Evolutionary conservation across 2,888 invertebrate genomes (phyloP), one percentile per base, ranked within the genome.

Genomic region (Chirona hameri): DNA sequence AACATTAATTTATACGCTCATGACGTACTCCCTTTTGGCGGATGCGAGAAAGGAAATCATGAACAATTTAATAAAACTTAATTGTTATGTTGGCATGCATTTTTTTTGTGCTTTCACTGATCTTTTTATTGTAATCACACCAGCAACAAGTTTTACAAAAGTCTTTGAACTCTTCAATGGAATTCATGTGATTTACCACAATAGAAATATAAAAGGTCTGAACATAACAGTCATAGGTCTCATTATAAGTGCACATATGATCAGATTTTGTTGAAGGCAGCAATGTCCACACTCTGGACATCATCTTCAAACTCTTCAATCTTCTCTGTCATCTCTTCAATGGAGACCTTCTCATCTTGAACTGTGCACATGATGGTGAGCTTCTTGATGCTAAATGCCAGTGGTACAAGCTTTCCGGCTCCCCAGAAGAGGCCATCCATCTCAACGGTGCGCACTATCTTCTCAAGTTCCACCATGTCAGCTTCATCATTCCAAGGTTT

Each of bases 401-500:
- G 94, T 82, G 97, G 96, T 4, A 97, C 95, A 55, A 98, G 89
- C 91, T 97, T 98, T 82, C 96, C 93, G 83, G 95, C 95, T 87
- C 98, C 99, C 99, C 98, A 99, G 82, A 97, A 88, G 52, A 98
- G 92, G 85, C 98, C 99, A 85, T 98, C 97, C 93, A 94, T 95
- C 87, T 89, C 90, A 86, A 99, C 94, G 48, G 92, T 90, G 86
- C 97, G 92, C 21, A 98, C 97, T 86, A 90, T 89, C 87, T 89
- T 82, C 88, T 99, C 98, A 92, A 99, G 92, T 88, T 92, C 92
- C 85, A 91, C 92, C 93, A 98, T 95, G 87, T 98, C 95, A 65
- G 98, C 98, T 88, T 97, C 96, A 90, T 99, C 98, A 88, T 97
- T 98, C 98, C 98, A 98, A 48, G 90, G 90, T 83, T 99, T 99